Percentiles rank a stretch among this genome's conserved stretches.
Evolutionary conservation across 2,113 vertebrate genomes (phyloP).

Genomic region (Petroica traversi): DNA sequence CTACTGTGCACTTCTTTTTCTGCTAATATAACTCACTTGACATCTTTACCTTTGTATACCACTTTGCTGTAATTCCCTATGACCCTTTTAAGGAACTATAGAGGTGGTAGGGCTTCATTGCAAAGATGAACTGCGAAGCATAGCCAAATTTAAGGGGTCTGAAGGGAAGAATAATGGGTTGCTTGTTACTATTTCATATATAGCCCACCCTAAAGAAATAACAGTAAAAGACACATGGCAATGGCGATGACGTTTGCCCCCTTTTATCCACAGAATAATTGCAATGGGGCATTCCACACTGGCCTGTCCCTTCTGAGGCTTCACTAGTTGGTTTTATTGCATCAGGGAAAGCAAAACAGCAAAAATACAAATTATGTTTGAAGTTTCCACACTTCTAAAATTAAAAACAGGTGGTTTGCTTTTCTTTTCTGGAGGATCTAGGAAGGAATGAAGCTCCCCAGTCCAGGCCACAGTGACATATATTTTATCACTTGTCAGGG

Average conservation of each 20-base stretch:
- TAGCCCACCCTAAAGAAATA: background rate
- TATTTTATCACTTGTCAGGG: background rate
- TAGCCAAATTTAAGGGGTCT: background rate
- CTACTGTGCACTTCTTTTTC: constrained; percentile 39
- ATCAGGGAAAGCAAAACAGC: background rate
- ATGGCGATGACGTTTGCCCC: background rate
- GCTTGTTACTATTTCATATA: background rate
- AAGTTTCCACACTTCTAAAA: background rate
- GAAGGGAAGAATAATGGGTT: background rate
- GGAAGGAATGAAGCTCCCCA: background rate
- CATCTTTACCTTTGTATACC: constrained; percentile 47
- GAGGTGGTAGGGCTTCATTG: background rate
- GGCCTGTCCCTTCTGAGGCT: background rate
- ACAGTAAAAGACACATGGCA: background rate
- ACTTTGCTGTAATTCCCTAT: constrained; percentile 16
- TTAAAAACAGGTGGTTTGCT: background rate
- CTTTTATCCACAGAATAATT: background rate
- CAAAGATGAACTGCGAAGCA: background rate
- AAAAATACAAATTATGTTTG: background rate
- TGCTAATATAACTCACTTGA: constrained; percentile 53
- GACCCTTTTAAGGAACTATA: constrained; percentile 11
- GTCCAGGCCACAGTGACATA: background rate
- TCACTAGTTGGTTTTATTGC: background rate
- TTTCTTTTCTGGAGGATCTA: background rate
- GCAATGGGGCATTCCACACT: background rate